Percentiles rank a stretch among this genome's conserved stretches.
These are phyloP conservation scores for Zaprionus tsacasi DNA, from an alignment of 1,140 invertebrate genomes.

Conservation along the genomic window DNA sequence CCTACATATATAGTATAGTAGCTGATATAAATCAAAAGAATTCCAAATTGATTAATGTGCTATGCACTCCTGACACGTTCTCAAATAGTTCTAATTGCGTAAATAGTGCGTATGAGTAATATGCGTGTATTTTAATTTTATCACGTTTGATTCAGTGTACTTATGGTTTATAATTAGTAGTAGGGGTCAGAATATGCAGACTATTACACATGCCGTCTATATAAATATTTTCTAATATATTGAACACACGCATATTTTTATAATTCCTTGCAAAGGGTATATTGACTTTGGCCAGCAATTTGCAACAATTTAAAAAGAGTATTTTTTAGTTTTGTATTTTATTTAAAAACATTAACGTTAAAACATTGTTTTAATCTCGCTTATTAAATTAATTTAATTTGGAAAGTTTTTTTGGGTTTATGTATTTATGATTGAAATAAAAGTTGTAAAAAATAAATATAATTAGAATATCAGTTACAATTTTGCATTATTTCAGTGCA, in stretches of 20 bases:
- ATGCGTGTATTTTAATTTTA: neutral
- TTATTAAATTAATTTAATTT: too few relatives aligned
- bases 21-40: slow-evolving; percentile 16
- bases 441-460: neutral
- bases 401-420: too few relatives aligned
- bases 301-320: too few relatives aligned
- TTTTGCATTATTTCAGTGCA: neutral
- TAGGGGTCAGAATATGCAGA: neutral
- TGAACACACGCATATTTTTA: neutral
- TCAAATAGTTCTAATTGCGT: slow-evolving; percentile 8
- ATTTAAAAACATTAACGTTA: too few relatives aligned
- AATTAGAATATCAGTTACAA: neutral
- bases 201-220: neutral
- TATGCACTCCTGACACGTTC: neutral
- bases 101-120: slow-evolving; percentile 28
- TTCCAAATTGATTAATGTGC: slow-evolving; percentile 15
- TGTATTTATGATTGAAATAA: too few relatives aligned
- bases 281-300: neutral
- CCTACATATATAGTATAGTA: neutral
- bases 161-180: neutral
- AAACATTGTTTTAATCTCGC: too few relatives aligned
- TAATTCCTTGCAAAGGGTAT: neutral
- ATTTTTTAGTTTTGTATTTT: too few relatives aligned
- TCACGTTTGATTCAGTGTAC: neutral
- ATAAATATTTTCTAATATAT: neutral